Evolutionary conservation across 1,140 invertebrate species (phyloP).

Genomic region (Chironomus striatipennis): DNA sequence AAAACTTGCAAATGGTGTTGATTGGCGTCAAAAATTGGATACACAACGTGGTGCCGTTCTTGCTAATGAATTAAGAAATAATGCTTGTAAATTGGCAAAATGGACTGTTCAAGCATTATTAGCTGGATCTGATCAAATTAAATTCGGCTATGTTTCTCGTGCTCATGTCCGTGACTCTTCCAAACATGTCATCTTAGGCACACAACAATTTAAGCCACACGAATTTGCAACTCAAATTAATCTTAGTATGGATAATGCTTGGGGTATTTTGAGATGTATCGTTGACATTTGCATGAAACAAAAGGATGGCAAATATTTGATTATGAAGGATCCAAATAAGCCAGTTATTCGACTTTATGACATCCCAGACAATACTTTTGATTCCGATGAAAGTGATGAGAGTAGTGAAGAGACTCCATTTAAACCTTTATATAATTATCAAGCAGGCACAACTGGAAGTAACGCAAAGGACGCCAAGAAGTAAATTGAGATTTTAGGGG

Average conservation of each 20-base stretch:
- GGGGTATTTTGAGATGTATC: conserved; percentile 97
- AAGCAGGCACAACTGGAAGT: not conserved
- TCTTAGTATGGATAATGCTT: conserved; percentile 98
- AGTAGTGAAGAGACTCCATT: conserved; percentile 65
- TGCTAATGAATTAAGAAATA: conserved; percentile 96
- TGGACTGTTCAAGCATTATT: conserved; percentile 97
- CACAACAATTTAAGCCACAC: conserved; percentile 96
- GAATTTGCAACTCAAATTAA: conserved; percentile 99
- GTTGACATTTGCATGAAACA: conserved; percentile 98
- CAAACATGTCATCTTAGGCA: conserved; percentile 95
- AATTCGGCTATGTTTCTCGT: conserved; percentile 97
- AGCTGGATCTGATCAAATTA: conserved; percentile 94
- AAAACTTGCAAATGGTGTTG: conserved; percentile 87
- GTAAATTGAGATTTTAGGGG: not conserved
- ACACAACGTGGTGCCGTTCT: conserved; percentile 95
- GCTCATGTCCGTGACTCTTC: conserved; percentile 86
- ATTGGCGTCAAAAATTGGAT: conserved; percentile 97
- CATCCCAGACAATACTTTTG: conserved; percentile 97
- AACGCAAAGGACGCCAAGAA: not conserved
- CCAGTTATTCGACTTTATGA: conserved; percentile 92
- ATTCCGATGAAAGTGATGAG: conserved; percentile 91
- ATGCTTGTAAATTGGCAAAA: conserved; percentile 97
- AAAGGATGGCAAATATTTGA: conserved; percentile 93
- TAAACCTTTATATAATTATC: not conserved
- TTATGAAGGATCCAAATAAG: conserved; percentile 99